Conservation (phyloP, 2,888 invertebrate species). For the Odiellus spinosus region DNA sequence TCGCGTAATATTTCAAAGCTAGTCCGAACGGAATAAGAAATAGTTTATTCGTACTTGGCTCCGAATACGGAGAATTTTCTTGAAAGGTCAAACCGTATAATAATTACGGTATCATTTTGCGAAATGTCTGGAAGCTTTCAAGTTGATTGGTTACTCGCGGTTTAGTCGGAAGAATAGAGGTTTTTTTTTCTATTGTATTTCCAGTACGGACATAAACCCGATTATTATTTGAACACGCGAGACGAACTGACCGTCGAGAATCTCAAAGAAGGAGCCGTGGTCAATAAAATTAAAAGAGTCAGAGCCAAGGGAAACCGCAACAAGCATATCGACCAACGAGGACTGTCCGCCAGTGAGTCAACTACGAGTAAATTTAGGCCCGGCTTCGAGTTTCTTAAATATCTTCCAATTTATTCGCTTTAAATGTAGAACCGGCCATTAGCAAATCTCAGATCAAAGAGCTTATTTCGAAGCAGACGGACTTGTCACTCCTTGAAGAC, state of each 20-base stretch:
- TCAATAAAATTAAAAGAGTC: slow-evolving; percentile 12
- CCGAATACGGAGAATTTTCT: no score
- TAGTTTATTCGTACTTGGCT: no score
- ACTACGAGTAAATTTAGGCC: background rate
- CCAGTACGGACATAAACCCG: slow-evolving; percentile 52
- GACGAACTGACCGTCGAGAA: slow-evolving; percentile 15
- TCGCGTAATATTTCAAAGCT: no score
- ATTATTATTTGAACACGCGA: slow-evolving; percentile 18
- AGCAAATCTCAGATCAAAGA: slow-evolving; percentile 19
- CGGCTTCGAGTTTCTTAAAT: background rate
- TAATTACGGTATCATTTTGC: no score
- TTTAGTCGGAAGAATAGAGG: no score
- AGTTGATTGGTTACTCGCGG: no score
- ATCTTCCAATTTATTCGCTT: background rate
- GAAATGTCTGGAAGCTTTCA: no score
- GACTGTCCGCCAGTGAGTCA: slow-evolving; percentile 7
- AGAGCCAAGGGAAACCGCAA: slow-evolving; percentile 7
- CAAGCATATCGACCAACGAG: slow-evolving; percentile 4
- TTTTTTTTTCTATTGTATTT: background rate
- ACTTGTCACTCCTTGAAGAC: slow-evolving; percentile 71
- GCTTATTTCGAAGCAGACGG: slow-evolving; percentile 41
- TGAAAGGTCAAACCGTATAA: no score
- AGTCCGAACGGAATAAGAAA: no score
- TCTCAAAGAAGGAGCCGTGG: slow-evolving; percentile 12
- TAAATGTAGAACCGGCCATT: slow-evolving; percentile 10